Evolutionary conservation across 2,113 vertebrate genomes (phyloP), one percentile per base, ranked within the genome.

Genomic region (Phrynosoma blainvillii): DNA sequence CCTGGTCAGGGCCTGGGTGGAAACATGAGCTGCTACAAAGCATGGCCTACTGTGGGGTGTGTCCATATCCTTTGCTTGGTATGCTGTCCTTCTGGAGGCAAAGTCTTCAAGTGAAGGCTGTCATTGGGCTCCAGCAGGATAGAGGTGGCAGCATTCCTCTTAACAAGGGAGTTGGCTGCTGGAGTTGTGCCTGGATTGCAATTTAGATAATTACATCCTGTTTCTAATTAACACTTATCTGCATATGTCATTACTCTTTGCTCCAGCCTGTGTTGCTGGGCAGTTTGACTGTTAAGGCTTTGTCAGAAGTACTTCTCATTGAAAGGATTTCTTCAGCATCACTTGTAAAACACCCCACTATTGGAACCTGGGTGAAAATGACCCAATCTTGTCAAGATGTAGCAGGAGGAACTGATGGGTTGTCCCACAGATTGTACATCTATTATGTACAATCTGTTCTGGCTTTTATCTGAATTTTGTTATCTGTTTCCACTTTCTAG

Each of bases 401-500:
- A 80, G 13, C 27, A 47, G 32, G 30, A 62, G 11, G 56, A 68
- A 25, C 76, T 79, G 42, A 7, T 0, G 23, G 8, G 27, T 16
- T 10, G n/a, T 56, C 12, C 40, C 30, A 40, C 12, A 42, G 47
- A 6, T 47, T 36, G 36, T 36, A 36, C 36, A 36, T 70, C 23
- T 13, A 27, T 23, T 42, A 9, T 73, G 54, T 42, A 40, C 52
- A 42, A 30, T 59, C 14, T 73, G 52, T 30, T 87, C 12, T 70
- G 42, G 9, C 21, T 0, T 27, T 20, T 56, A 23, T 5, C 20
- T 83, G 68, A 70, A 25, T n/a, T 27, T 76, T 92, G 79, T 70
- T 89, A 40, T 81, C 82, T 11, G 36, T 81, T 83, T 94, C 77
- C 11, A 52, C 27, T 95, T 71, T 91, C 75, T 94, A 99, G 99